A percentile compares a stretch with the other conserved stretches of the same genome.
Evolutionary conservation across 2,888 invertebrate genomes (phyloP).

Genomic region (Aleiodes leptofemur): DNA sequence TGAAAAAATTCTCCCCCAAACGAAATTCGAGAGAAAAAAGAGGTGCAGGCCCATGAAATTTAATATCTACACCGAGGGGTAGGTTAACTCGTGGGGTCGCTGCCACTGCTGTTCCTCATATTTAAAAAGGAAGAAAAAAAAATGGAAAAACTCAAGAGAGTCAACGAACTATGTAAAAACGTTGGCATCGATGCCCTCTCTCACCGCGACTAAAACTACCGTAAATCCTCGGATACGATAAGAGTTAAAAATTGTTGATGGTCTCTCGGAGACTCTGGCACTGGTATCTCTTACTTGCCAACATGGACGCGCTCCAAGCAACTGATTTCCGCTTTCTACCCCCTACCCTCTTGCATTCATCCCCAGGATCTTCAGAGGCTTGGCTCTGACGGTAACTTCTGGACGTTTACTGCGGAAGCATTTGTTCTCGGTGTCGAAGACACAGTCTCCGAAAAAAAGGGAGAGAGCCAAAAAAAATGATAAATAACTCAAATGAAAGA

Average conservation of each 20-base stretch:
- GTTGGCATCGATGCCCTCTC: constrained; percentile 59
- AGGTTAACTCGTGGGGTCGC: constrained; percentile 27
- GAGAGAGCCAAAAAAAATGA: constrained; percentile 6
- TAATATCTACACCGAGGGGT: constrained; percentile 37
- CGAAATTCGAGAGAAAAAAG: neutral
- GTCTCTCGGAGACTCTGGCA: constrained; percentile 47
- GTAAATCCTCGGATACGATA: constrained; percentile 59
- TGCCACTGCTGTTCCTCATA: constrained; percentile 41
- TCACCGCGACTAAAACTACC: constrained; percentile 46
- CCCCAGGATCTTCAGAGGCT: constrained; percentile 10
- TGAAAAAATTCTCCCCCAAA: neutral
- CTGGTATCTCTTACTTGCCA: constrained; percentile 38
- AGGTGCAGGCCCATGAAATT: constrained; percentile 41
- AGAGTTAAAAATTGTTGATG: constrained; percentile 49
- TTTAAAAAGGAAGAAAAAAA: no score
- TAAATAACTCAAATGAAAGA: constrained; percentile 7
- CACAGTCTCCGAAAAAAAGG: constrained; percentile 5
- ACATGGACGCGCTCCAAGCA: constrained; percentile 67
- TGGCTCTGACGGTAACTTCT: constrained; percentile 16
- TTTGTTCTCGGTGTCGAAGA: constrained; percentile 32
- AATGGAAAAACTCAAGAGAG: constrained; percentile 44
- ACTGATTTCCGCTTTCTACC: constrained; percentile 60
- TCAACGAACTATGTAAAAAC: constrained; percentile 66
- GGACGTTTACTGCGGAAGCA: constrained; percentile 40
- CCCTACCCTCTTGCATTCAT: neutral